Base-by-base conservation (phyloP, 2,113 vertebrate genomes). In the Peromyscus polionotus region DNA sequence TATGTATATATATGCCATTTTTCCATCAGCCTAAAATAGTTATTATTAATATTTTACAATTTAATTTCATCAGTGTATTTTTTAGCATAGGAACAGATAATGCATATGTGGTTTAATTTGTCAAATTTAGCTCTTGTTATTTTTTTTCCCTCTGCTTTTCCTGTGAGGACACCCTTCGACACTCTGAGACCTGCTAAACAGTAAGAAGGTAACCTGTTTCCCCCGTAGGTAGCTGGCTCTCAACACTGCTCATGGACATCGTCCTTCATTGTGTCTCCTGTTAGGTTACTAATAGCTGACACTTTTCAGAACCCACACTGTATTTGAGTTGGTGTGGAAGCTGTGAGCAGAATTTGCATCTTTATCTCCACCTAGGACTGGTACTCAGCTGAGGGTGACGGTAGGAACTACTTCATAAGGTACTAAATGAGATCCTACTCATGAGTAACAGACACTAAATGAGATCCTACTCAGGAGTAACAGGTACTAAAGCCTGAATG, bases 41-140 rank as follows among this genome's bases (percentile, higher is more conserved):
- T n/a, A 67, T 76, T 87, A 48, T 75, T 95, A 31, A n/a, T 61
- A 22, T 87, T 90, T 54, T 72, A 20, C 31, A 19, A 84, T 77
- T 96, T 85, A 95, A 79, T 57, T 73, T 79, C 36, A 31, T 80
- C 36, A 57, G 10, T 8, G 20, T 75, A 75, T 42, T 75, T 86
- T 80, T 95, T 76, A 33, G 91, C 16, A 79, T 31, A 91, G 67
- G 33, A 91, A 94, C 54, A 88, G 20, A 45, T 54, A 51, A 63
- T 33, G n/a, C 54, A n/a, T 11, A 14, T 67, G 24, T 57, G 45
- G 33, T 45, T 83, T 26, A 70, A 33, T 75, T 93, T 57, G 42
- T 76, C 73, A 73, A 73, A 42, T 54, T 79, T 89, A 31, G 73
- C 14, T 92, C n/a, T 94, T 87, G 75, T 77, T 8, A 48, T 70